These are phyloP conservation scores for Iselma pallidipennis DNA, from an alignment of 2,888 invertebrate genomes.

Conservation along the genomic window DNA sequence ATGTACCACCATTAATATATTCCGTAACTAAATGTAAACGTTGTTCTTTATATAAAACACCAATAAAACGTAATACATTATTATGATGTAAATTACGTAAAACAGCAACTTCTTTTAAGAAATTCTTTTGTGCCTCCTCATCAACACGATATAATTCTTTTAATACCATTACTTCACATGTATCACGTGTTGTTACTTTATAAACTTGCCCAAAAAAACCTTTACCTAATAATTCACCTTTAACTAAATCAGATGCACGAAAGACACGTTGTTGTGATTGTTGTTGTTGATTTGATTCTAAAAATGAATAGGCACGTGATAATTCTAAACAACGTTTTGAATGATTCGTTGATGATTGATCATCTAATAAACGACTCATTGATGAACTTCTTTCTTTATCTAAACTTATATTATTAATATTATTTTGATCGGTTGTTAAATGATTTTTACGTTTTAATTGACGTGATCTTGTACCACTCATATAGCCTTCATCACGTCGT, in stretches of 20 bases:
- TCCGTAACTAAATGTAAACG: slow-evolving; percentile 91
- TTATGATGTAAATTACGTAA: slow-evolving; percentile 85
- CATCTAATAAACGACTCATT: slow-evolving; percentile 81
- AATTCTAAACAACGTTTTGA: slow-evolving; percentile 63
- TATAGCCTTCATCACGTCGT: slow-evolving; percentile 64
- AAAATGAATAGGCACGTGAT: slow-evolving; percentile 86
- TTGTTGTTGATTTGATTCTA: slow-evolving; percentile 59
- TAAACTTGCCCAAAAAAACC: slow-evolving; percentile 95
- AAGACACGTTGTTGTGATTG: slow-evolving; percentile 75
- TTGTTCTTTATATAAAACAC: slow-evolving; percentile 91
- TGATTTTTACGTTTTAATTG: slow-evolving; percentile 63
- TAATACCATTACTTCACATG: slow-evolving; percentile 93
- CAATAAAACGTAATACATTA: slow-evolving; percentile 89
- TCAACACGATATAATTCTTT: slow-evolving; percentile 91
- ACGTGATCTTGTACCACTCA: slow-evolving; percentile 65
- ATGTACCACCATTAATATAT: slow-evolving; percentile 88
- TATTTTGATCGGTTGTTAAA: slow-evolving; percentile 41
- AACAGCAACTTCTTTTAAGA: slow-evolving; percentile 94
- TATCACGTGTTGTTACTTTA: slow-evolving; percentile 88
- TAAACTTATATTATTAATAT: slow-evolving; percentile 37
- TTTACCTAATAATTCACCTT: slow-evolving; percentile 87
- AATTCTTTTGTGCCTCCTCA: slow-evolving; percentile 92
- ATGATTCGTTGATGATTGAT: slow-evolving; percentile 50
- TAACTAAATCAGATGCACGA: slow-evolving; percentile 85
- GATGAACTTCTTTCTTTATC: slow-evolving; percentile 85